Base-by-base conservation (phyloP, 2,113 vertebrate species). In the Micronisus gabar region DNA sequence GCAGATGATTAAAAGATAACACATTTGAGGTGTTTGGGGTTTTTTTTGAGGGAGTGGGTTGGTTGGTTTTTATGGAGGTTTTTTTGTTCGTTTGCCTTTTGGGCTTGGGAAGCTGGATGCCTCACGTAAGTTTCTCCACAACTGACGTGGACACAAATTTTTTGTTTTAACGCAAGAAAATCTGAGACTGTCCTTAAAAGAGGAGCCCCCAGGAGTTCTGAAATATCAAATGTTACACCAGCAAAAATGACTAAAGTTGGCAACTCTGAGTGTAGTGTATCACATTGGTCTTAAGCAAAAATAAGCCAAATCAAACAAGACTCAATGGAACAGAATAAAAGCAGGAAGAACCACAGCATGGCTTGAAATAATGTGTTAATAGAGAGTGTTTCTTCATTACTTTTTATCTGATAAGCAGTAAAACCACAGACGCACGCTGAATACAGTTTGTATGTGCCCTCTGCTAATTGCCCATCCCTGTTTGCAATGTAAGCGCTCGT, bases 1-100 rank as follows among this genome's bases (percentile, higher is more conserved):
- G 81, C 59, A 22, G 56, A 88, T 84, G 50, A 93, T 92, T 88
- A 88, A 92, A 96, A 83, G 76, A 65, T 71, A 93, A 92, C 59
- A 43, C 18, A 7, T 94, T 81, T 56, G 68, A 83, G 50, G 16
- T 40, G 15, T 15, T 43, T 43, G 25, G 25, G 9, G 1, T 0
- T 4, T 22, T 21, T 21, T 36, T 23, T 4, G 21, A 6, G 26
- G 25, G 50, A 15, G 26, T 27, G 50, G 26, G 48, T 50, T 30
- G 4, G 9, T 50, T 71, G 9, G 1, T 7, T 68, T 86, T 61
- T 45, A 16, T 66, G 63, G n/a, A 32, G 10, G 0, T 29, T n/a
- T 36, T 45, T 59, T 63, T 78, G 34, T 27, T 85, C 55, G 10
- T 48, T 88, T 96, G 30, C 23, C 36, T 90, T 83, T 81, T 67